Evolutionary conservation across 2,113 vertebrate genomes (phyloP), one percentile per base, ranked within the genome.

Genomic region (Pholis gunnellus): DNA sequence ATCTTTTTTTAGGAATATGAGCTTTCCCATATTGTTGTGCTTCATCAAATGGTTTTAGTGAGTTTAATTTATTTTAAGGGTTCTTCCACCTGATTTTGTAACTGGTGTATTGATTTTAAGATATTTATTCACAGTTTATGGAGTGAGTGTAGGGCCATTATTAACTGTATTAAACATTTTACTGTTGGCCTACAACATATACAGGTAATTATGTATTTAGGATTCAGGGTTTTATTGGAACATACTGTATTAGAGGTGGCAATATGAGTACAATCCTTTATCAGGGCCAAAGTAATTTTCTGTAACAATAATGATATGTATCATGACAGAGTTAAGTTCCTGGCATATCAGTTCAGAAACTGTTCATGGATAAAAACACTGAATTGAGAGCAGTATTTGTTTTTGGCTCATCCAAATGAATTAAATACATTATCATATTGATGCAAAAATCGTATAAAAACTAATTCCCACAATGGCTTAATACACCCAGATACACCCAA

Each of bases 111-210:
- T 1, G 7, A 6, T 38, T 52, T 40, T 42, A 20, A 38, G 61
- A 63, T 22, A 17, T 9, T 17, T n/a, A 68, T 50, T 61, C 31
- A 61, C 20, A 56, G 2, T 38, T 77, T 65, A 72, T 78, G 22
- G 10, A 3, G 10, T 38, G 8, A 57, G 38, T 48, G 0, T 63
- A 6, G 36, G 14, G 1, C 3, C 44, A 9, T 64, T 54, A 44
- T 57, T 14, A n/a, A 46, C 29, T 66, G 6, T 48, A 63, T 20
- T 70, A 27, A 59, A 42, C 34, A 18, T 66, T 46, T 4, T 40
- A 36, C 14, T 54, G 0, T 10, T 17, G 27, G 57, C 27, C 25
- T 31, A 29, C 36, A 50, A 59, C 8, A 22, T 34, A 6, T 34
- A 44, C 36, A 61, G 20, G 64, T 2, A 72, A 44, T 22, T 67